Evolutionary conservation across 2,888 invertebrate genomes (phyloP).

Genomic region (Liopterus haemorrhoidalis): DNA sequence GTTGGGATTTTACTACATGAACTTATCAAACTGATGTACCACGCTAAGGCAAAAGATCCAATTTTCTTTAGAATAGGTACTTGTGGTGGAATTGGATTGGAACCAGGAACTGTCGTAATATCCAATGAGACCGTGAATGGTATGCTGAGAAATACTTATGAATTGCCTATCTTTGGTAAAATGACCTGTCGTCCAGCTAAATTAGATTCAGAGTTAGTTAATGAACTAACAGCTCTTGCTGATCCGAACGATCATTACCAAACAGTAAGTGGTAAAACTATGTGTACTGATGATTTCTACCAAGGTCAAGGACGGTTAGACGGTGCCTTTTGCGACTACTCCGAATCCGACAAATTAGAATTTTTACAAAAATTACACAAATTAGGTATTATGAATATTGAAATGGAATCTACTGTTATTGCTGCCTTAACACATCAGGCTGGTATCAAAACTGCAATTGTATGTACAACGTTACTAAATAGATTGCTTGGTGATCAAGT

Average conservation of each 20-base stretch:
- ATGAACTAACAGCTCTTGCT: slow-evolving; percentile 47
- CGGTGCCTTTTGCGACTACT: slow-evolving; percentile 68
- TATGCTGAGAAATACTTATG: slow-evolving; percentile 51
- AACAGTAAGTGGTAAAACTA: slow-evolving; percentile 61
- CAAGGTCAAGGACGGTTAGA: slow-evolving; percentile 75
- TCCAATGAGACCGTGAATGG: slow-evolving; percentile 59
- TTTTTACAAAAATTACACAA: slow-evolving; percentile 52
- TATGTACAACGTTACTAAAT: slow-evolving; percentile 67
- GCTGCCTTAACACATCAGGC: slow-evolving; percentile 61
- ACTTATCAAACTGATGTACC: slow-evolving; percentile 61
- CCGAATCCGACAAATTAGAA: slow-evolving; percentile 55
- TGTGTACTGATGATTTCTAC: slow-evolving; percentile 76
- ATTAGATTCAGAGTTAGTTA: slow-evolving; percentile 52
- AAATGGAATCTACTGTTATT: slow-evolving; percentile 74
- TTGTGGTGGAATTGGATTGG: slow-evolving; percentile 58
- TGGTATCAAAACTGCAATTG: slow-evolving; percentile 59
- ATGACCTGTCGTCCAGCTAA: slow-evolving; percentile 49
- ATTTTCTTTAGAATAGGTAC: slow-evolving; percentile 64
- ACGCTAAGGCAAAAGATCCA: slow-evolving; percentile 59
- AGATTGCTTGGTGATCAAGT: slow-evolving; percentile 67
- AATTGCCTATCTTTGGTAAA: slow-evolving; percentile 54
- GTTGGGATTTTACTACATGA: slow-evolving; percentile 65
- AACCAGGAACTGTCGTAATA: slow-evolving; percentile 61
- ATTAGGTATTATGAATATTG: slow-evolving; percentile 65
- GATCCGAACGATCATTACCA: slow-evolving; percentile 48